Conservation (phyloP, 2,888 invertebrate genomes). For the Pyrgus malvae region DNA sequence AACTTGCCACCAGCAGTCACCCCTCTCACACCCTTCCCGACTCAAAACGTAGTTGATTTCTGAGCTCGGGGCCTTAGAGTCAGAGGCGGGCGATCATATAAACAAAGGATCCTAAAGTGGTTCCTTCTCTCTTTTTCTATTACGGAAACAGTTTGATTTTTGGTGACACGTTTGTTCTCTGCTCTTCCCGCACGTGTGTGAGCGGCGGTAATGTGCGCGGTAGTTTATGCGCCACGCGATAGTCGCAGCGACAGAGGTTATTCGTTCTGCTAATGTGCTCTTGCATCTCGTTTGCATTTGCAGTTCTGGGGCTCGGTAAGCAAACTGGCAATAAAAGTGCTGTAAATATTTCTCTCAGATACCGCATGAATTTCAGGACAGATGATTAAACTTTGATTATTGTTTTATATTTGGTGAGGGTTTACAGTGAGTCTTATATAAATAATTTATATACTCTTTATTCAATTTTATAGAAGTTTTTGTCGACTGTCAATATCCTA, state of each 20-base stretch:
- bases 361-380: neutral
- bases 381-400: neutral
- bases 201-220: conserved; percentile 64
- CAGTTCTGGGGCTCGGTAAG: conserved; percentile 13
- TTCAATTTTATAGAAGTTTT: too few species aligned
- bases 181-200: conserved; percentile 43
- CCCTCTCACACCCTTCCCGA: too few species aligned
- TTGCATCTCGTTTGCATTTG: conserved; percentile 69
- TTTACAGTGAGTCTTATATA: too few species aligned
- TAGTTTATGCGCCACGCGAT: conserved; percentile 78
- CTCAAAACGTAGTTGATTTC: too few species aligned
- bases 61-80: too few species aligned
- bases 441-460: too few species aligned
- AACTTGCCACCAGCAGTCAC: too few species aligned
- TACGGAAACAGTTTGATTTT: too few species aligned
- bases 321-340: conserved; percentile 25
- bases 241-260: conserved; percentile 74
- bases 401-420: neutral
- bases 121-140: too few species aligned
- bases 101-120: too few species aligned
- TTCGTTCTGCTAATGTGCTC: conserved; percentile 78
- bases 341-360: conserved; percentile 20
- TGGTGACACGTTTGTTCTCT: conserved; percentile 25
- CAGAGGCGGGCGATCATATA: too few species aligned
- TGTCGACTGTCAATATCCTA: too few species aligned